phyloP scores from a whole-genome alignment of 2,888 invertebrate genomes.

The Phortica magna region DNA sequence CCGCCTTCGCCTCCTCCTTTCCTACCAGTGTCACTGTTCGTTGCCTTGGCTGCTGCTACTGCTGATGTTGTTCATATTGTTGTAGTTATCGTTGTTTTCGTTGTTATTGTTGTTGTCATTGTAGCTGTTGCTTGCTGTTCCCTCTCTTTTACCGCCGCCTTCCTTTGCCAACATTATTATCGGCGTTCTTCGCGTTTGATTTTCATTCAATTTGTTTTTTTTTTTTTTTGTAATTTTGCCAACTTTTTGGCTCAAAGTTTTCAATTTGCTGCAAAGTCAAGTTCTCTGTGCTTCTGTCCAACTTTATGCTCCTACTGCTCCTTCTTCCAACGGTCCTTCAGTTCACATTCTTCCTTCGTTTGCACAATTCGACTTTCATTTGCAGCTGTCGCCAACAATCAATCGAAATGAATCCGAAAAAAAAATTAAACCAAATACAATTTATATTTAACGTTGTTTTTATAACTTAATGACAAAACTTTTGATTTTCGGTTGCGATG shows the following conservation, averaged over 20 bases:
- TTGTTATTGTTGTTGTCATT: slow-evolving; percentile 39
- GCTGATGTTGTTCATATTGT: slow-evolving; percentile 43
- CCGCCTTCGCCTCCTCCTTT: too few relatives aligned
- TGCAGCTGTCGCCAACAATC: slow-evolving; percentile 70
- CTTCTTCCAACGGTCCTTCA: not conserved
- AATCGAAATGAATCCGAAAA: slow-evolving; percentile 59
- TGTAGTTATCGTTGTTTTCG: not conserved
- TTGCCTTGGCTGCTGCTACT: slow-evolving; percentile 39
- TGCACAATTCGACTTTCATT: slow-evolving; percentile 34
- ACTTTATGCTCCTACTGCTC: not conserved
- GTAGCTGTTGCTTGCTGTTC: slow-evolving; percentile 10
- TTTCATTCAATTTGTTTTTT: not conserved
- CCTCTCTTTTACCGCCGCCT: slow-evolving; percentile 14
- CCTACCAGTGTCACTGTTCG: too few relatives aligned
- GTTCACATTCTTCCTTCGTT: slow-evolving; percentile 30
- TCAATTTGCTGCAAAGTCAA: slow-evolving; percentile 64
- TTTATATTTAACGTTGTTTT: not conserved
- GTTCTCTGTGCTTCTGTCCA: slow-evolving; percentile 30
- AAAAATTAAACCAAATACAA: not conserved
- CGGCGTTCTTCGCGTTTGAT: not conserved
- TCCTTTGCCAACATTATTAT: slow-evolving; percentile 19
- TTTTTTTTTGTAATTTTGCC: slow-evolving; percentile 29
- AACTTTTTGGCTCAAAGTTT: slow-evolving; percentile 60
- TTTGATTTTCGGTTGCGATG: not conserved
- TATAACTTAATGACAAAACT: not conserved